Evolutionary conservation across 53 echinoderm and acorn worm genomes (phyloP), one percentile per base, ranked within the genome.

Genomic region (Temnopleurus reevesii): DNA sequence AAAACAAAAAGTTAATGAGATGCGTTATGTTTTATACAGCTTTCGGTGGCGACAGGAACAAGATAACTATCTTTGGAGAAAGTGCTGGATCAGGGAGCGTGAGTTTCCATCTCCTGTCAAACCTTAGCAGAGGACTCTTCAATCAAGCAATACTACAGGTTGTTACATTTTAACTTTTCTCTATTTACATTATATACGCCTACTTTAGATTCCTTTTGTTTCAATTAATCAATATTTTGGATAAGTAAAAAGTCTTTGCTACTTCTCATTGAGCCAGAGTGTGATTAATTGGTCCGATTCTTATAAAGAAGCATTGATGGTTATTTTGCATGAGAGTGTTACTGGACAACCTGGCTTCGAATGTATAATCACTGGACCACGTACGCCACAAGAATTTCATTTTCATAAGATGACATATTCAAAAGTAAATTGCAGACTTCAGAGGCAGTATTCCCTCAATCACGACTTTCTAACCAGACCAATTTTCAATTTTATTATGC

Each of bases 1-100:
- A n/a, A n/a, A n/a, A n/a, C n/a, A n/a, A n/a, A n/a, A n/a, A n/a
- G n/a, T n/a, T n/a, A n/a, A n/a, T n/a, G n/a, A n/a, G n/a, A n/a
- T n/a, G n/a, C n/a, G n/a, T n/a, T n/a, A n/a, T 41, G 4, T 41
- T 41, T 6, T 71, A 2, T 35, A 8, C 29, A 96, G 96, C 91
- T 17, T 96, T 96, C 28, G 94, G 93, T 26, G 96, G 96, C 24
- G 93, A 96, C 54, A 82, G 63, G 2, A 55, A 92, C 33, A 77
- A 83, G 34, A 90, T 96, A 3, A 96, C 96, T 9, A 92, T 96
- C 23, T 96, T 94, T 59, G 96, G 96, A 45, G 90, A 96, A 83
- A 96, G 96, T 77, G 94, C 96, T 4, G 96, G 96, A 24, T 63
- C 90, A 31, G 94, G 87, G 17, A 94, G 94, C 45, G 93, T 94